Percentiles rank a stretch among this genome's conserved stretches.
Evolutionary conservation across 2,113 vertebrate genomes (phyloP).

Genomic region (Onychostoma macrolepis): DNA sequence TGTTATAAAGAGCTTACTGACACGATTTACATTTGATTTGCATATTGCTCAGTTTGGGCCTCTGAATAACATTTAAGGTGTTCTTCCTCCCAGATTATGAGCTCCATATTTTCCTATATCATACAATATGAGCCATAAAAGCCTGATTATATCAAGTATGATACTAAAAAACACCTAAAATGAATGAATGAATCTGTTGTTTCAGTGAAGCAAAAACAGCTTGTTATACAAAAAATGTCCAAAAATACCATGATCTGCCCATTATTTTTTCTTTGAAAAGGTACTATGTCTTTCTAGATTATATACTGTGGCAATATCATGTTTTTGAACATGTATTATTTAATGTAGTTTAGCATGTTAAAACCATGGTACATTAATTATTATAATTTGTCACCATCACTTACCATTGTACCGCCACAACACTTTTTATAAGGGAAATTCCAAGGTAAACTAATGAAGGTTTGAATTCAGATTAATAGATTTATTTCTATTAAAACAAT

Average conservation of each 20-base stretch:
- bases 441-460: background rate
- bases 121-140: background rate
- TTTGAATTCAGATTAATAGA: background rate
- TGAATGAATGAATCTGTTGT: no score
- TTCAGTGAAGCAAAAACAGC: background rate
- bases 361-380: background rate
- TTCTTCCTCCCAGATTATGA: no score
- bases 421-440: background rate
- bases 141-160: no score
- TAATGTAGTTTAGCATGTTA: background rate
- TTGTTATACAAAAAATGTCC: background rate
- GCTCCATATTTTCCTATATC: no score
- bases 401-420: background rate
- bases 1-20: no score
- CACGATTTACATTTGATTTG: no score
- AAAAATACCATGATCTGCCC: background rate
- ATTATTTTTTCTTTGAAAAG: background rate
- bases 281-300: background rate
- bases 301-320: background rate
- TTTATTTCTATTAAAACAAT: background rate
- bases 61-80: no score
- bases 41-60: no score
- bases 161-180: no score
- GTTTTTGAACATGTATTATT: background rate
- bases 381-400: background rate